Base-by-base conservation (phyloP, 1,140 invertebrate genomes). In the Psix sp. region DNA sequence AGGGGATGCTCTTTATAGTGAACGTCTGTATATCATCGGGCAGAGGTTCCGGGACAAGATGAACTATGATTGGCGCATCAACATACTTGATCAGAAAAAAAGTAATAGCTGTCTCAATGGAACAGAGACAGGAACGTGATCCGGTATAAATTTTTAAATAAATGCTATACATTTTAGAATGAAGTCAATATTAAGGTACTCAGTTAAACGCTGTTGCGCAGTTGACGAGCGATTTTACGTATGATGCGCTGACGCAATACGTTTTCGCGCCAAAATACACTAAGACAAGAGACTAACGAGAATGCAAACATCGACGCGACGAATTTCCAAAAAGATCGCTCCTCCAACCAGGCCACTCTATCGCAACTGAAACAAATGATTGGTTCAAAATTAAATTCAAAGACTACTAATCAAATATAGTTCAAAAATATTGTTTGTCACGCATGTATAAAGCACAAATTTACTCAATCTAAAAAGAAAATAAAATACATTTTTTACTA, bases 251-350 rank as follows among this genome's bases (percentile, higher is more conserved):
- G 86, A 52, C 92, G 89, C 0, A 93, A 77, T 24, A 90, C 81
- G 66, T 87, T 89, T 70, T 91, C 90, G 45, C 91, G 83, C 71
- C 88, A 83, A 54, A 86, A 87, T 2, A 91, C 90, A 39, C 87
- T 79, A 6, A 86, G 71, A 42, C 88, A 89, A 16, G 92, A 94
- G 7, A 92, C 74, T 3, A 92, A 65, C 6, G 91, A 91, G 20
- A 92, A 48, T 0, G 91, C 80, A 76, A 95, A 92, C 84, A 93
- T 92, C 62, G 92, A 90, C 9, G 89, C 89, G 79, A 95, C 92
- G 82, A 97, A 97, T 77, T 94, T 92, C 90, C 95, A 95, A 85
- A 94, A 97, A 35, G 91, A 90, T 51, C 89, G 86, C 81, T 94
- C 93, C 77, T 94, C 93, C 20, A 94, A 87, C 86, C 91, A 93